phyloP scores from a whole-genome alignment of 2,113 vertebrate species.

The Rostratula benghalensis region DNA sequence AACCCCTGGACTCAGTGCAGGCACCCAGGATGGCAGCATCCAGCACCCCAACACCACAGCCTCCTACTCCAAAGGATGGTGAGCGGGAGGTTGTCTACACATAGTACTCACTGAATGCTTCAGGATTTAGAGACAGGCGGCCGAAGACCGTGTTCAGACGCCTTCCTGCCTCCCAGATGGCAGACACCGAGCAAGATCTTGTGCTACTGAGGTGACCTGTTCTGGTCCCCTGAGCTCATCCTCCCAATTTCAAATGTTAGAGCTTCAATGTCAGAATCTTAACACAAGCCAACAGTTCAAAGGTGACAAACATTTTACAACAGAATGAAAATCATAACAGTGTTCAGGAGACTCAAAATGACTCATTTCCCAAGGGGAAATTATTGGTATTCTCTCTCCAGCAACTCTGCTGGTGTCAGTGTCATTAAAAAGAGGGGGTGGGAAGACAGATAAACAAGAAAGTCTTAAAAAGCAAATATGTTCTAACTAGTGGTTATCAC shows the following conservation, averaged over 20 bases:
- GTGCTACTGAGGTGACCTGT: not conserved
- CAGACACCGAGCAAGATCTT: not conserved
- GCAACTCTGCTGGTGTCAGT: not conserved
- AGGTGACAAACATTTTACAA: conserved; percentile 55
- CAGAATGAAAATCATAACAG: not conserved
- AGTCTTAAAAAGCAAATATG: conserved; percentile 44
- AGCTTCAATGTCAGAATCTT: not conserved
- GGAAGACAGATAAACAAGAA: conserved; percentile 52
- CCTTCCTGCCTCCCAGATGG: not conserved
- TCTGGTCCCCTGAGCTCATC: not conserved
- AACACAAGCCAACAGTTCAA: conserved; percentile 3
- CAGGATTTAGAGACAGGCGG: not conserved
- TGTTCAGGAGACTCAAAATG: conserved; percentile 16
- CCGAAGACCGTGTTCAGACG: fast-evolving
- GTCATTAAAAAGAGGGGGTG: conserved; percentile 31
- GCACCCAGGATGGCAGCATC: not conserved
- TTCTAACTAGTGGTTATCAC: conserved; percentile 57
- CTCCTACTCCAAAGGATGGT: not conserved
- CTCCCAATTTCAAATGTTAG: not conserved
- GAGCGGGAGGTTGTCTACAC: not conserved
- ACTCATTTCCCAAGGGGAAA: conserved; percentile 30
- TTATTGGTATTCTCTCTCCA: conserved; percentile 10
- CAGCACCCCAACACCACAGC: not conserved
- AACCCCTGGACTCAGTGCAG: not conserved
- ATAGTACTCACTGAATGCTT: fast-evolving